phyloP scores from a whole-genome alignment of 2,888 invertebrate genomes.

The Lasioglossum calceatum region DNA sequence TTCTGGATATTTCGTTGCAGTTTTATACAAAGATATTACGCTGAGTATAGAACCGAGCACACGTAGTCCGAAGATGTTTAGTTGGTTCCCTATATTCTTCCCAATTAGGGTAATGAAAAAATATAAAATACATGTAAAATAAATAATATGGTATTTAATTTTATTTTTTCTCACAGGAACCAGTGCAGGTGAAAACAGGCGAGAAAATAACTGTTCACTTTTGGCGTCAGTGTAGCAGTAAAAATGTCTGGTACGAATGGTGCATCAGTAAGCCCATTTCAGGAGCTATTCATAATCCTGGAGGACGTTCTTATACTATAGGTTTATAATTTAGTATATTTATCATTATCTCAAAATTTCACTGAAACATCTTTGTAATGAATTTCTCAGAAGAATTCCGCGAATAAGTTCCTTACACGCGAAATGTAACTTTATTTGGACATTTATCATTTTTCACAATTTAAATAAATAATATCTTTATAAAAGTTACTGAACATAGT shows the following conservation, averaged over 20 bases:
- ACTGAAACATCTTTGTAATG: conserved; percentile 11
- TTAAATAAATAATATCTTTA: conserved; percentile 18
- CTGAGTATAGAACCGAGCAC: conserved; percentile 96
- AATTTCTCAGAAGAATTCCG: conserved; percentile 1
- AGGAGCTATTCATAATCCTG: conserved; percentile 89
- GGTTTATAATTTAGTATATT: conserved; percentile 84
- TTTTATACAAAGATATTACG: conserved; percentile 92
- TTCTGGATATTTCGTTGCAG: conserved; percentile 97
- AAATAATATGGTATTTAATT: background rate
- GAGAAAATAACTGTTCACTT: conserved; percentile 92
- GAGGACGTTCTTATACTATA: conserved; percentile 90
- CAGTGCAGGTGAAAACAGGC: conserved; percentile 89
- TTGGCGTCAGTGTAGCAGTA: conserved; percentile 92
- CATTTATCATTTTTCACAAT: background rate
- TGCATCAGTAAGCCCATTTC: conserved; percentile 88
- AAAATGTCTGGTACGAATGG: conserved; percentile 99
- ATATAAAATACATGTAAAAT: conserved; percentile 10
- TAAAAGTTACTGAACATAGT: background rate
- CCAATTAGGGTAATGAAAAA: conserved; percentile 90
- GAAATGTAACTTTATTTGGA: background rate
- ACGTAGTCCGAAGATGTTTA: conserved; percentile 96
- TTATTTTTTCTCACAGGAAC: conserved; percentile 86
- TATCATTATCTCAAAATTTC: conserved; percentile 18
- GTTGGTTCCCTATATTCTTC: conserved; percentile 99
- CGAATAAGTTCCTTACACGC: conserved; percentile 7